A percentile compares a stretch with the other conserved stretches of the same genome.
Evolutionary conservation across 2,888 invertebrate genomes (phyloP).

Genomic region (Cephonodes hylas): DNA sequence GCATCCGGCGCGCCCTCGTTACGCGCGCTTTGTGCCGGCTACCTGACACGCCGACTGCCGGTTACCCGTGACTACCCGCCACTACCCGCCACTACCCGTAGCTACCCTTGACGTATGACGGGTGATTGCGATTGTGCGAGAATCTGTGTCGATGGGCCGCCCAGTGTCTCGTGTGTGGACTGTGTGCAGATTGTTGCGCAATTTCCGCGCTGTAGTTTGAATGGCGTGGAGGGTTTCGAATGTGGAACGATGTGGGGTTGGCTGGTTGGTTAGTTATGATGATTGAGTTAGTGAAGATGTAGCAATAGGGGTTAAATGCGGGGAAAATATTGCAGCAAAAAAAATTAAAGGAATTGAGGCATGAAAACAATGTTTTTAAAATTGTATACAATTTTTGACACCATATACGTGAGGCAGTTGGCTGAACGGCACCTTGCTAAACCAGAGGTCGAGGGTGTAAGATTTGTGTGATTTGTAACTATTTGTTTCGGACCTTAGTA

Average conservation of each 20-base stretch:
- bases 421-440: too few species aligned
- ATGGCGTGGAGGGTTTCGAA: not conserved
- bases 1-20: constrained; percentile 67
- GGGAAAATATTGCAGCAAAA: too few species aligned
- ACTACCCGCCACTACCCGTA: too few species aligned
- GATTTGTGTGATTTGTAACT: too few species aligned
- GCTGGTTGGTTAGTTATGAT: not conserved
- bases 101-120: not conserved
- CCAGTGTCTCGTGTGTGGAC: not conserved
- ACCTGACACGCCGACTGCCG: constrained; percentile 24
- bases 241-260: not conserved
- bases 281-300: not conserved
- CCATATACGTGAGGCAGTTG: too few species aligned
- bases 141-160: not conserved
- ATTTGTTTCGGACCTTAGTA: too few species aligned
- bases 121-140: not conserved
- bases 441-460: too few species aligned
- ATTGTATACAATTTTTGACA: too few species aligned
- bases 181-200: too few species aligned
- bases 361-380: too few species aligned
- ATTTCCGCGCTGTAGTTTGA: not conserved
- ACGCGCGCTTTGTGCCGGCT: constrained; percentile 48
- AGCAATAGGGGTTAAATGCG: too few species aligned
- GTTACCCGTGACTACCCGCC: not conserved
- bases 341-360: too few species aligned